A percentile compares a stretch with the other conserved stretches of the same genome.
Evolutionary conservation across 2,797 vertebrate species (phyloP).

Genomic region (Tauraco hartlaubi): DNA sequence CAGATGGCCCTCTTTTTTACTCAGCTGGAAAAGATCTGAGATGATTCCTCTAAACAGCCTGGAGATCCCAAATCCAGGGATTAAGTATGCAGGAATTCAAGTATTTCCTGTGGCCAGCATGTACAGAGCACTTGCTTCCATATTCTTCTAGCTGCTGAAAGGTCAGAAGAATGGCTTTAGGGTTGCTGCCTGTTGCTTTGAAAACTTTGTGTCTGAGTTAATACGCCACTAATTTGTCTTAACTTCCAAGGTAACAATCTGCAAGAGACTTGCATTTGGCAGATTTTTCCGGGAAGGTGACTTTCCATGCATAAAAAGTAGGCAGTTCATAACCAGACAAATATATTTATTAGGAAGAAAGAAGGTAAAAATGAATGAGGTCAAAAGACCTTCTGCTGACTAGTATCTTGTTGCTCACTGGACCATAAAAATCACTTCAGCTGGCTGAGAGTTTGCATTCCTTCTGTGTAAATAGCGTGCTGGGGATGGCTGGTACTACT

Average conservation of each 20-base stretch:
- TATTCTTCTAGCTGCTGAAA: not conserved
- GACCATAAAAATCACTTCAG: conserved; percentile 44
- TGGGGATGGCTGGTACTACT: not conserved
- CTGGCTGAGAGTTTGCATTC: not conserved
- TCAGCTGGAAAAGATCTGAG: not conserved
- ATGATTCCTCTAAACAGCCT: not conserved
- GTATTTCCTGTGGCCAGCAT: not conserved
- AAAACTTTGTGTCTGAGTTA: not conserved
- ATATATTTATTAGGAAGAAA: conserved; percentile 26
- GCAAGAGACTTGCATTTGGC: not conserved
- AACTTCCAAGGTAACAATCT: not conserved
- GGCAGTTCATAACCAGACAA: not conserved
- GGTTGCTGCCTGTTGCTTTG: not conserved
- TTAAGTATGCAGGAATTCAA: not conserved
- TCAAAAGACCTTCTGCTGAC: not conserved
- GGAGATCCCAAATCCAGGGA: not conserved
- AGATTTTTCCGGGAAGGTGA: not conserved
- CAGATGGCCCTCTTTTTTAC: not conserved
- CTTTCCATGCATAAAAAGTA: not conserved
- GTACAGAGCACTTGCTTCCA: not conserved
- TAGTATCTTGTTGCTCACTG: conserved; percentile 23
- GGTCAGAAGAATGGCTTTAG: not conserved
- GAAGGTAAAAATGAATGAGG: not conserved
- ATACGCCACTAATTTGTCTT: not conserved
- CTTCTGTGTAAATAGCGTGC: conserved; percentile 31